Evolutionary conservation across 2,888 invertebrate genomes (phyloP).

Genomic region (Pseudeuparius sepicola): DNA sequence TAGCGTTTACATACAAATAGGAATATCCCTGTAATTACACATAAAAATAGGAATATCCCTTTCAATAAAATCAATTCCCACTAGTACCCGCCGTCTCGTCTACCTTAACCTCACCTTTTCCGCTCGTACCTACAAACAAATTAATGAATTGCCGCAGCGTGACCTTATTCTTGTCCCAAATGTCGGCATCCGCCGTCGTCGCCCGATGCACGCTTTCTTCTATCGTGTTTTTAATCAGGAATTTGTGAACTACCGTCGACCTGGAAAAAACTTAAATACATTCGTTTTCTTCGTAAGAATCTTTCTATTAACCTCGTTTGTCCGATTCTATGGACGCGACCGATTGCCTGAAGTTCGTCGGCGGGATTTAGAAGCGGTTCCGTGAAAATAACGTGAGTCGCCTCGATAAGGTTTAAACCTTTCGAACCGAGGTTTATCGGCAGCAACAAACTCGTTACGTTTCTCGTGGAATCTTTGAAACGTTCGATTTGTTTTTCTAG

Average conservation of each 20-base stretch:
- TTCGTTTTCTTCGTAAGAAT: not conserved
- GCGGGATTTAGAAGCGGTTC: conserved; percentile 66
- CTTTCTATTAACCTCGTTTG: conserved; percentile 52
- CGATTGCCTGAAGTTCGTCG: conserved; percentile 67
- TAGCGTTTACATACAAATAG: too few species aligned
- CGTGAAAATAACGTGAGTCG: conserved; percentile 64
- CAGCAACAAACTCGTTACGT: conserved; percentile 52
- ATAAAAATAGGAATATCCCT: too few species aligned
- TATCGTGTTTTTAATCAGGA: conserved; percentile 56
- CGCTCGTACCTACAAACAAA: conserved; percentile 30
- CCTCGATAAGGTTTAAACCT: conserved; percentile 69
- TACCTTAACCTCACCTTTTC: not conserved
- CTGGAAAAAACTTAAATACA: conserved; percentile 38
- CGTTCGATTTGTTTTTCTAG: conserved; percentile 36
- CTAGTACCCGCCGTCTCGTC: too few species aligned
- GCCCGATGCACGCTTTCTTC: conserved; percentile 56
- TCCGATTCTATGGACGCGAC: conserved; percentile 68
- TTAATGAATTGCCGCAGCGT: conserved; percentile 38
- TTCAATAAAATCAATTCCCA: too few species aligned
- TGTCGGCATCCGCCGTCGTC: conserved; percentile 36
- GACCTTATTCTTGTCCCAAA: conserved; percentile 40
- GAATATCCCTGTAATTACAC: too few species aligned
- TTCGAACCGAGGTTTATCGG: conserved; percentile 60
- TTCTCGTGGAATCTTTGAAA: conserved; percentile 43
- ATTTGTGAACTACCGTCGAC: conserved; percentile 59